Evolutionary conservation across 2,113 vertebrate genomes (phyloP), one percentile per base, ranked within the genome.

Genomic region (Prietella phreatophila): DNA sequence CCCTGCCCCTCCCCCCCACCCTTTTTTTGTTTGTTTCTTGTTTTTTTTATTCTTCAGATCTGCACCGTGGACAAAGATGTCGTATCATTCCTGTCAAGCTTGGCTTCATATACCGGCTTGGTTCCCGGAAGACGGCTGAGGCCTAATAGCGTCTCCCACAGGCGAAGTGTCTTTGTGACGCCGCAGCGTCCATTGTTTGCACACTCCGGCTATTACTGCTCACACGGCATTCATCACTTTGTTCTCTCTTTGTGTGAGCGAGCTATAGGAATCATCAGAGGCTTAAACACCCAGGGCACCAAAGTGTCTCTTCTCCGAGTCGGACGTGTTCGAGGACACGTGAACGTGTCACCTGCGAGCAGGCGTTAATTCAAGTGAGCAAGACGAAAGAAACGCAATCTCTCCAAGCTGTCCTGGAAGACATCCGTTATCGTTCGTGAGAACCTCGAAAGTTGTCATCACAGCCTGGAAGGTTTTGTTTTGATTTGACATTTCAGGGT

Each of bases 261-360:
- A 84, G 92, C 91, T 82, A 91, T 92, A 87, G 91, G 93, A 95
- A 94, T 95, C 95, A 95, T 95, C 95, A 95, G 93, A 86, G 88
- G 94, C 93, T 94, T 93, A 85, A 95, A 88, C 93, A 90, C 67
- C 15, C 88, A 90, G 94, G 92, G 84, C 90, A 94, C 91, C 92
- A 91, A 92, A 93, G 93, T 91, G 92, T 93, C 93, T 94, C 91
- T 86, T 92, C 90, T 88, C 88, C 89, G 78, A 93, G 92, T 90
- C 91, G 85, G 88, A 91, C 30, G 71, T 6, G 22, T 61, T 61
- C 58, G 7, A 6, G 69, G 42, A 75, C 71, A 50, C 75, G 11
- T 78, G 22, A 78, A 50, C 75, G 17, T 8, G 36, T 60, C 55
- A 81, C 9, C 79, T 14, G 13, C 33, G 58, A 76, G 7, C 42